Conservation (phyloP, 2,888 invertebrate species). For the Melitaea athalia region DNA sequence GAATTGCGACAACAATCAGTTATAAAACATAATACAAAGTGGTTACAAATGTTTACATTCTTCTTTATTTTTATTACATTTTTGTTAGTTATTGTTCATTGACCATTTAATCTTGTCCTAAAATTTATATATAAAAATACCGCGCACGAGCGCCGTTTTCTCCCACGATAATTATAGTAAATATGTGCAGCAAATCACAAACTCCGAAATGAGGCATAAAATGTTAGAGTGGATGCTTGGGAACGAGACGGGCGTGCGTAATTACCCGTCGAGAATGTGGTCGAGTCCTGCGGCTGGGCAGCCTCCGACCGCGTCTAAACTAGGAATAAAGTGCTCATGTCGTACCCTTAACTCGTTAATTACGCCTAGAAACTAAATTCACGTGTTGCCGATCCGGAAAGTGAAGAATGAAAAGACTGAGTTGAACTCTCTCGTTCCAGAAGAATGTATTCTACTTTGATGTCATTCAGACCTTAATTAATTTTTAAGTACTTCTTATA, state of each 20-base stretch:
- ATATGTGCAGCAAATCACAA: conserved; percentile 76
- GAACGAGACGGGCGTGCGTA: conserved; percentile 75
- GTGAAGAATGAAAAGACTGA: conserved; percentile 18
- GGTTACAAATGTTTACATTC: too few species aligned
- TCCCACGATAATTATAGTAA: conserved; percentile 77
- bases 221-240: conserved; percentile 73
- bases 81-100: not conserved
- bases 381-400: conserved; percentile 56
- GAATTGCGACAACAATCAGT: too few species aligned
- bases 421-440: conserved; percentile 11
- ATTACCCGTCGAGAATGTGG: conserved; percentile 79
- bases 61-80: too few species aligned
- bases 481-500: not conserved
- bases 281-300: conserved; percentile 68
- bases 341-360: conserved; percentile 72
- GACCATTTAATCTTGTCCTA: not conserved
- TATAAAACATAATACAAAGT: too few species aligned
- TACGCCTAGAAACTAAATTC: conserved; percentile 68
- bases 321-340: conserved; percentile 72
- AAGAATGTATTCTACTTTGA: not conserved
- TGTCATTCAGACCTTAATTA: conserved; percentile 1
- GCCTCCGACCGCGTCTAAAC: conserved; percentile 67
- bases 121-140: conserved; percentile 39
- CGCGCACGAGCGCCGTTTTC: conserved; percentile 59
- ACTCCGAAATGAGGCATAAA: conserved; percentile 77